A percentile compares a stretch with the other conserved stretches of the same genome.
These are phyloP conservation scores for Metellina segmentata DNA, from an alignment of 2,888 invertebrate species.

Conservation along the genomic window DNA sequence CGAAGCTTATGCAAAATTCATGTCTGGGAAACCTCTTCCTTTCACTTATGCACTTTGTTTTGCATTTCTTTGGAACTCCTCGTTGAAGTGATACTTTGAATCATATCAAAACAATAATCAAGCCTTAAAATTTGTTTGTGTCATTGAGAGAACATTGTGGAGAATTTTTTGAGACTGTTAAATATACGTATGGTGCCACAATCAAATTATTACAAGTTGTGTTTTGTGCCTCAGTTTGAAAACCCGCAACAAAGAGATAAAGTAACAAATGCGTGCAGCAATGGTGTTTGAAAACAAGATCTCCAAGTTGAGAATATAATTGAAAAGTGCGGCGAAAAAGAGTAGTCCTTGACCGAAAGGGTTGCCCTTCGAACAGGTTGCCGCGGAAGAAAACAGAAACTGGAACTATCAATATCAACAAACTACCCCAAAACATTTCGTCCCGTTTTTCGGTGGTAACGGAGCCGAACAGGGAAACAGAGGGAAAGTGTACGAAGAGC, in stretches of 20 bases:
- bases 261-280: background rate
- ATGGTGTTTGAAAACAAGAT: background rate
- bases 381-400: constrained; percentile 2
- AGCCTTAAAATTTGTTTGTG: background rate
- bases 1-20: no score
- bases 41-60: background rate
- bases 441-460: background rate
- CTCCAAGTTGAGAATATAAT: background rate
- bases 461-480: background rate
- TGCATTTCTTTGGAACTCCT: background rate
- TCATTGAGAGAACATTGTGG: background rate
- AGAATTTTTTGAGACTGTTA: background rate
- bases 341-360: background rate
- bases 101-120: background rate
- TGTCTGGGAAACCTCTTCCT: no score
- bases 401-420: constrained; percentile 51
- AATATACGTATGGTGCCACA: background rate
- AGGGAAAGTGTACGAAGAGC: constrained; percentile 8
- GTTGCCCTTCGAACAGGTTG: background rate
- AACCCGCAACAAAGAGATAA: background rate
- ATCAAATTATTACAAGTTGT: background rate
- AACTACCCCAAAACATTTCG: constrained; percentile 58
- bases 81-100: background rate
- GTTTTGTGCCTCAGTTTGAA: background rate
- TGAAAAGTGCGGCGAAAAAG: background rate